Conservation (phyloP, 2,888 invertebrate species). For the Glomeris marginata region DNA sequence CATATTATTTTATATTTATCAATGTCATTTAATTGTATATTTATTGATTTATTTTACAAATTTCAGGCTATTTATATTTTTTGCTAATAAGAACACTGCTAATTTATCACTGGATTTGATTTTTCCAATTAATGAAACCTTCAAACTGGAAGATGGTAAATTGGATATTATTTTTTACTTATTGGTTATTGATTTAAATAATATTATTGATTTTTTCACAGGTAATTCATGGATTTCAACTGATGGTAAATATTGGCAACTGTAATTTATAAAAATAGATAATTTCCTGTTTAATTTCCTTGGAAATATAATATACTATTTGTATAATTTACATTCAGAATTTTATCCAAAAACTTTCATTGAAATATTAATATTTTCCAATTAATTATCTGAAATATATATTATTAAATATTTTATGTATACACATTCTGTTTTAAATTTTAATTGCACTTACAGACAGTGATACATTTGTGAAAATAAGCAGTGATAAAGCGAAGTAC, state of each 20-base stretch:
- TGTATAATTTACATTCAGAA: no score
- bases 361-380: no score
- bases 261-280: neutral
- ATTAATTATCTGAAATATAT: no score
- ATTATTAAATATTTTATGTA: neutral
- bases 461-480: slow-evolving; percentile 40
- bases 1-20: slow-evolving; percentile 3
- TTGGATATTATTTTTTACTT: neutral
- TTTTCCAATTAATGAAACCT: slow-evolving; percentile 61
- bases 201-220: neutral
- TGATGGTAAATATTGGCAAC: neutral
- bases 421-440: neutral
- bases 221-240: neutral
- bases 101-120: slow-evolving; percentile 67
- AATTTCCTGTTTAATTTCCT: no score
- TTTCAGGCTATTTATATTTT: neutral
- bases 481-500: slow-evolving; percentile 36
- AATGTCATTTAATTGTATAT: neutral
- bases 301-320: no score
- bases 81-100: slow-evolving; percentile 17
- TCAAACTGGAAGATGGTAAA: slow-evolving; percentile 57
- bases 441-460: slow-evolving; percentile 10
- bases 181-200: neutral
- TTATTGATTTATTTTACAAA: neutral
- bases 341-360: no score